Evolutionary conservation across 35 echinoderm and acorn worm genomes (phyloP), one percentile per base, ranked within the genome.

Genomic region (Heliocidaris erythrogramma): DNA sequence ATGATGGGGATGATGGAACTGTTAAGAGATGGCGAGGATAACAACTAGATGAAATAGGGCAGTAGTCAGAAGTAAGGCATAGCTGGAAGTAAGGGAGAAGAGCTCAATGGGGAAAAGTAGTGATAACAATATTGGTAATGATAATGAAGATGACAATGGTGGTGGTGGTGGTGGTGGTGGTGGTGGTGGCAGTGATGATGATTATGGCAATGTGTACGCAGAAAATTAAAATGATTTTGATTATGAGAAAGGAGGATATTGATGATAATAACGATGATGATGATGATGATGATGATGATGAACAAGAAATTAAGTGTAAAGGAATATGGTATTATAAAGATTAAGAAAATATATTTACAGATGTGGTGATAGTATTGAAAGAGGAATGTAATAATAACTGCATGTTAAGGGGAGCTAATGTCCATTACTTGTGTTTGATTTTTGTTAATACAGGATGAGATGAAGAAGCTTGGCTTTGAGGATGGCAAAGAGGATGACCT

Each of bases 401-500:
- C 13, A 1, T 56, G 52, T 56, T 13, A 1, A 56, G 52, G 52
- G 35, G 35, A 42, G 52, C 52, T 56, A 56, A 11, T 14, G 13
- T 56, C 52, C 52, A 42, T 42, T 14, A 56, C 52, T 56, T 11
- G 0, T 42, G 35, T 42, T 56, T 14, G 0, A 60, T 60, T 60
- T 5, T 78, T n/a, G 21, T 60, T 52, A 31, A 71, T 52, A 53
- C 78, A 99, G 98, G 96, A 93, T 30, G 98, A 99, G 92, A 99
- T 99, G 95, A 97, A 99, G 94, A 97, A 97, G 89, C 94, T 99
- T 30, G 97, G 97, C 31, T 99, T 99, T 97, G 98, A 97, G 47
- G 98, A 97, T 60, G 97, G 97, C 59, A 96, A 95, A 60, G 98
- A 99, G n/a, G 96, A 97, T 32, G 94, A 95, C 12, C 60, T 99